These are phyloP conservation scores for Yponomeuta malinellus DNA, from an alignment of 2,888 invertebrate species.

Conservation along the genomic window DNA sequence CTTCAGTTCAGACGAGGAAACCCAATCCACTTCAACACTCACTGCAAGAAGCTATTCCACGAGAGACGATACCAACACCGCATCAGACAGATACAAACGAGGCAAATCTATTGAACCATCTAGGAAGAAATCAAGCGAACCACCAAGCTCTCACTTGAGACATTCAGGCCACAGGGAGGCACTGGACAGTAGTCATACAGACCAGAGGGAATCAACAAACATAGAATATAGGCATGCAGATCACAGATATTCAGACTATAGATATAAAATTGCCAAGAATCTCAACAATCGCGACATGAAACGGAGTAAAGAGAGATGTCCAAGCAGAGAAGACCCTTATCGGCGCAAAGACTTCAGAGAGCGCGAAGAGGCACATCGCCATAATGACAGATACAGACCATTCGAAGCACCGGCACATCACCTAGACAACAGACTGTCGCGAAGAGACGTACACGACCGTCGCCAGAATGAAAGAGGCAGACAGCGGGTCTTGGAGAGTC, in stretches of 20 bases:
- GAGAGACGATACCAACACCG: not conserved
- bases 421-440: not conserved
- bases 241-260: not conserved
- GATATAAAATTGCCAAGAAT: not conserved
- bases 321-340: not conserved
- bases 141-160: not conserved
- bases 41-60: conserved; percentile 8
- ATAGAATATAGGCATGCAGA: not conserved
- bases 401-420: not conserved
- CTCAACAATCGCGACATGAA: not conserved
- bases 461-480: not conserved
- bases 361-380: not conserved
- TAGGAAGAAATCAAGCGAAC: not conserved
- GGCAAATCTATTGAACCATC: not conserved
- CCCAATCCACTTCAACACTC: conserved; percentile 20
- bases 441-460: not conserved
- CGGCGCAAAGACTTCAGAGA: not conserved
- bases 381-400: not conserved
- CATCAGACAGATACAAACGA: conserved; percentile 10
- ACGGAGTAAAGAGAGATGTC: not conserved
- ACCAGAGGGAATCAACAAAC: not conserved
- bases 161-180: not conserved
- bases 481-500: not conserved
- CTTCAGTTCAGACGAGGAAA: conserved; percentile 47
- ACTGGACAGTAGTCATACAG: not conserved